These are phyloP conservation scores for Valencia hispanica DNA, from an alignment of 2,797 vertebrate genomes.

Conservation along the genomic window DNA sequence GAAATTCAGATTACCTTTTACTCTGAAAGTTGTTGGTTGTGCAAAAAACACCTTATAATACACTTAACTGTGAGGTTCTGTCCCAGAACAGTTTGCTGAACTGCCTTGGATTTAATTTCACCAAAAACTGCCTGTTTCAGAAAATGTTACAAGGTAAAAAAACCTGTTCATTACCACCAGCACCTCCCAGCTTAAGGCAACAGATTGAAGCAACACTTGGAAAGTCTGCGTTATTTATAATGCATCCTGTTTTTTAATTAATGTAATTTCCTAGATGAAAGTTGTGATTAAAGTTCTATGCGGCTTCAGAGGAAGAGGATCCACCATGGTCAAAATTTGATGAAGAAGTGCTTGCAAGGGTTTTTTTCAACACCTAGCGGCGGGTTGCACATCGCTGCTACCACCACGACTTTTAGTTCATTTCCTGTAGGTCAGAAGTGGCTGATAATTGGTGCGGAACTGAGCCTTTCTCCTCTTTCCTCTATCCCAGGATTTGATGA, in stretches of 20 bases:
- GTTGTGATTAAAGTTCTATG: constrained; percentile 68
- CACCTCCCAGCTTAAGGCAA: constrained; percentile 49
- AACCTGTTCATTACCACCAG: constrained; percentile 53
- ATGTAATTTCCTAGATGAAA: constrained; percentile 78
- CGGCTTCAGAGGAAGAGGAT: constrained; percentile 67
- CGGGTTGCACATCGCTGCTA: constrained; percentile 15
- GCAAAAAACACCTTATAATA: constrained; percentile 8
- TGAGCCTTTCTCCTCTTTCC: constrained; percentile 54
- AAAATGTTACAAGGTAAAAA: constrained; percentile 45
- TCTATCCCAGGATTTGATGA: constrained; percentile 87
- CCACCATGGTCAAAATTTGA: constrained; percentile 68
- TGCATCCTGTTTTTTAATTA: constrained; percentile 77
- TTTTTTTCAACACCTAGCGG: constrained; percentile 50
- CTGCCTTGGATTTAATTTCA: constrained; percentile 44
- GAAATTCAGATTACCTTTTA: constrained; percentile 29
- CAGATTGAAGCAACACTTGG: constrained; percentile 51
- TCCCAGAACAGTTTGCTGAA: constrained; percentile 39
- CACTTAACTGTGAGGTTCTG: constrained; percentile 19
- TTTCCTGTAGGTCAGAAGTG: constrained; percentile 65
- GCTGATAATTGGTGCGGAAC: constrained; percentile 68
- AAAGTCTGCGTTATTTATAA: constrained; percentile 64
- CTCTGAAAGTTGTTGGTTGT: constrained; percentile 20
- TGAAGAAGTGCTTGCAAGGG: constrained; percentile 54
- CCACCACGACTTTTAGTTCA: constrained; percentile 32
- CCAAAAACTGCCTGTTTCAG: constrained; percentile 37